Percentiles rank a stretch among this genome's conserved stretches.
Evolutionary conservation across 1,140 invertebrate genomes (phyloP).

Genomic region (Thereuonema tuberculata): DNA sequence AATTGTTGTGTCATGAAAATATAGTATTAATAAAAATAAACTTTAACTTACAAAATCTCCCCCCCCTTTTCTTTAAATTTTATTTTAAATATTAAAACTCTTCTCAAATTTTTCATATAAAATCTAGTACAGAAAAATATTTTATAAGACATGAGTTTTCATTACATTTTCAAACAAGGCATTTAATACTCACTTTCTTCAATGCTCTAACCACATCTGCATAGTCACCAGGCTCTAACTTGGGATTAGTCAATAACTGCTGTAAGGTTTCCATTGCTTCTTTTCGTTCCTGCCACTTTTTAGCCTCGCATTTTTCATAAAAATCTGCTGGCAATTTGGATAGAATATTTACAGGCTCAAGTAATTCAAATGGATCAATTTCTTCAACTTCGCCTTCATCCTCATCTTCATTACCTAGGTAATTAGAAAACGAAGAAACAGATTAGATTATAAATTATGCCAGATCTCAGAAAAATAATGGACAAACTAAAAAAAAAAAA

Average conservation of each 20-base stretch:
- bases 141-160: too few relatives aligned
- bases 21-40: conserved; percentile 7
- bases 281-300: conserved; percentile 96
- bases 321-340: conserved; percentile 90
- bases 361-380: conserved; percentile 77
- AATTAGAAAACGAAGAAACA: conserved; percentile 13
- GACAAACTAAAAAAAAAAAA: background rate
- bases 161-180: too few relatives aligned
- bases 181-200: conserved; percentile 69
- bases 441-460: too few relatives aligned
- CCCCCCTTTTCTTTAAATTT: too few relatives aligned
- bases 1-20: background rate
- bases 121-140: too few relatives aligned
- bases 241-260: conserved; percentile 59
- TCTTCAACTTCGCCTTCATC: conserved; percentile 41
- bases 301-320: conserved; percentile 85
- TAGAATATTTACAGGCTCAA: conserved; percentile 84
- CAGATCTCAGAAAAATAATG: background rate
- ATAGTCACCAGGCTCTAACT: conserved; percentile 82
- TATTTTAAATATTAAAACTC: too few relatives aligned
- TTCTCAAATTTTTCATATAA: too few relatives aligned
- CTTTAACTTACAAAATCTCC: background rate
- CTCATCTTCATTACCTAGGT: conserved; percentile 19
- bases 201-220: conserved; percentile 72
- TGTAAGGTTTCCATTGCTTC: conserved; percentile 73